Evolutionary conservation across 2,797 vertebrate species (phyloP).

Genomic region (Peromyscus attwateri): DNA sequence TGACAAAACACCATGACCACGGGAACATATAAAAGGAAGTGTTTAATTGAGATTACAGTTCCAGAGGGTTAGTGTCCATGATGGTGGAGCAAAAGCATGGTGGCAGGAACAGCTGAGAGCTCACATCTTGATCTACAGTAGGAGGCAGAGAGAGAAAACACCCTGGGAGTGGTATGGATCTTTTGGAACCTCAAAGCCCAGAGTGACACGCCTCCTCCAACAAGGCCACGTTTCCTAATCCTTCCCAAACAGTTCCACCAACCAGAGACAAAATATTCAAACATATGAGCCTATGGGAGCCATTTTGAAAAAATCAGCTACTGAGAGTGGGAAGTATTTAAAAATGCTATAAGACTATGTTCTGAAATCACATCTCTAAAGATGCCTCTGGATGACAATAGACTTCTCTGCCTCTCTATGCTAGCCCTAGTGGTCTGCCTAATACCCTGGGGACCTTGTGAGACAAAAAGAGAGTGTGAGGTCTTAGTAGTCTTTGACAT

Average conservation of each 20-base stretch:
- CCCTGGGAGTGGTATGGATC: not conserved
- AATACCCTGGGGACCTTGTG: not conserved
- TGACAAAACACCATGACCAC: not conserved
- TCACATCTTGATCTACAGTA: not conserved
- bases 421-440: not conserved
- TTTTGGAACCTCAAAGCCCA: not conserved
- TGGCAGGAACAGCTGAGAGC: not conserved
- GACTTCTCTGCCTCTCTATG: accelerated
- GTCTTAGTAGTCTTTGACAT: not conserved
- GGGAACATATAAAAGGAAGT: not conserved
- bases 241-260: not conserved
- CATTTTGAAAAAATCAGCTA: not conserved
- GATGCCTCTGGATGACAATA: too few species aligned
- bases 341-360: not conserved
- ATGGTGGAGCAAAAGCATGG: not conserved
- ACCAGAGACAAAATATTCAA: not conserved
- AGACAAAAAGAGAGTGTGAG: accelerated
- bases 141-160: not conserved
- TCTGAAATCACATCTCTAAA: not conserved
- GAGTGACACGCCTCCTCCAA: not conserved
- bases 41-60: not conserved
- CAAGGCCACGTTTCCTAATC: not conserved
- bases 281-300: not conserved
- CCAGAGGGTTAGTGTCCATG: not conserved
- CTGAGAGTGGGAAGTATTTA: not conserved